Conservation (phyloP, 2,797 vertebrate genomes). For the Limosa lapponica region DNA sequence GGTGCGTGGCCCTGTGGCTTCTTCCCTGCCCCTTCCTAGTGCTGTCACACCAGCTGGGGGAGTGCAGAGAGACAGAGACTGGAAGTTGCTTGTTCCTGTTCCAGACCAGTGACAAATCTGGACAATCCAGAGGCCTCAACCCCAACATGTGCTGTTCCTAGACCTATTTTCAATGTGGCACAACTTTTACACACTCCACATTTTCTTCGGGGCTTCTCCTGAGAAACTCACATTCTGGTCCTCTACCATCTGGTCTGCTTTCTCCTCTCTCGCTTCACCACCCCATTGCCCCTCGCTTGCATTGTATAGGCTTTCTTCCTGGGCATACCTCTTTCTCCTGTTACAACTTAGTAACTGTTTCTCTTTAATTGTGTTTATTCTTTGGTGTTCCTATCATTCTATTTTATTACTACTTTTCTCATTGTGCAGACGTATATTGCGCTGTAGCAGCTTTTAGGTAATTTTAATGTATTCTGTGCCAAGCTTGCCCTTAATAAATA, state of each 20-base stretch:
- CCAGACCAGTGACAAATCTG: background rate
- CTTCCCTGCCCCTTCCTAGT: accelerated
- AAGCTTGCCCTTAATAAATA: background rate
- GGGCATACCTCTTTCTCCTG: background rate
- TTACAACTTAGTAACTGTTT: background rate
- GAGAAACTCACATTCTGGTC: background rate
- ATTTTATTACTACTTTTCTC: background rate
- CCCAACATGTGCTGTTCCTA: background rate
- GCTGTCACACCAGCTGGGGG: background rate
- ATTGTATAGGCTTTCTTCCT: background rate
- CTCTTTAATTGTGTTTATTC: background rate
- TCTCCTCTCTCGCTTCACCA: background rate
- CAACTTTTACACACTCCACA: accelerated
- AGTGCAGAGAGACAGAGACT: accelerated
- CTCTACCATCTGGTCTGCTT: background rate
- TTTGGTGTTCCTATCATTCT: background rate
- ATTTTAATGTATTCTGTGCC: background rate
- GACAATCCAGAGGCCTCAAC: background rate
- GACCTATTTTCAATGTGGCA: background rate
- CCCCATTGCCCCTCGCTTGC: accelerated
- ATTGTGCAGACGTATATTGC: background rate
- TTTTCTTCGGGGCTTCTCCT: background rate
- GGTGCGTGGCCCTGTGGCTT: accelerated
- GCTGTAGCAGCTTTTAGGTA: background rate
- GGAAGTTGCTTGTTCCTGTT: background rate